Base-by-base conservation (phyloP, 1,140 invertebrate genomes). In the Leptinotarsa defecta region DNA sequence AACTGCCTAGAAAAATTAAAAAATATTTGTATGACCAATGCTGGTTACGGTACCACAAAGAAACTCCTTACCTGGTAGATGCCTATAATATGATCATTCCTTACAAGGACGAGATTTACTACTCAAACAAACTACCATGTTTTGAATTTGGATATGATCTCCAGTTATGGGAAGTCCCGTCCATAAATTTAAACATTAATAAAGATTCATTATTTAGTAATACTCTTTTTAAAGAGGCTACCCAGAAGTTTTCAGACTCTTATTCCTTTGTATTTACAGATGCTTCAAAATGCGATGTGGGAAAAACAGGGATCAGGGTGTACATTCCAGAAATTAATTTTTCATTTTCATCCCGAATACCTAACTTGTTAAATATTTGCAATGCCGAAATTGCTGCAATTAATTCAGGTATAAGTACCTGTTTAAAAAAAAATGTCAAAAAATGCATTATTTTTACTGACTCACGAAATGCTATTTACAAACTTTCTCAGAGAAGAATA, bases 381-480 rank as follows among this genome's bases (percentile, higher is more conserved):
- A 43, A 68, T 19, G 75, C 70, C n/a, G 78, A 75, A 73, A 75
- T 71, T 2, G 64, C 48, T 22, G 78, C 74, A 4, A 79, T 79
- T 65, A 65, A 22, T 20, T 22, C 15, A 13, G 63, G 19, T 65
- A 27, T 65, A n/a, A 20, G 3, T 3, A 43, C 27, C 52, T 27
- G 68, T 13, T n/a, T n/a, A 74, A 22, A 73, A 69, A 75, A 75
- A 70, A 15, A 61, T 17, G 13, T 78, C 6, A 78, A 68, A 20
- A 73, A 75, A 43, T 48, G 27, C 19, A 73, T 75, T 15, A 72
- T 75, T 19, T 78, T 75, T 20, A 72, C 77, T 3, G 77, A 78
- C 61, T 78, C 77, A 3, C 20, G 20, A 17, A 75, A 69, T 65
- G 71, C 69, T 17, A 75, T 78, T 27, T 19, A 63, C 5, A 78